These are phyloP conservation scores for Gnathonemus echidnorhynchus DNA, from an alignment of 2,113 vertebrate genomes.

Conservation along the genomic window DNA sequence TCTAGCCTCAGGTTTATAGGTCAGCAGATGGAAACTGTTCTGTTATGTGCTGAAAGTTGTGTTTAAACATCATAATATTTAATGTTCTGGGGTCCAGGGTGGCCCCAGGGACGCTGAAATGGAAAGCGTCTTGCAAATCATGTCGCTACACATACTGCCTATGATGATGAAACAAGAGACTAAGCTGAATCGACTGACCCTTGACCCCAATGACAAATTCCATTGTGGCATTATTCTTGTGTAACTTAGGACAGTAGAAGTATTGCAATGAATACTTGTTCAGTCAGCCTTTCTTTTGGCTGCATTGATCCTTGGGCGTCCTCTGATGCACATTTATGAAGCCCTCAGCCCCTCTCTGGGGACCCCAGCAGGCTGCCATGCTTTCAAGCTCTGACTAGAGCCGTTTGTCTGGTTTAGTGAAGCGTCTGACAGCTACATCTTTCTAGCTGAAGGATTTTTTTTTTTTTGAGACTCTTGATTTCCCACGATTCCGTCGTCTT, in stretches of 20 bases:
- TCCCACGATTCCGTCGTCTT: neutral
- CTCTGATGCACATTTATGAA: constrained; percentile 61
- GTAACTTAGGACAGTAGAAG: constrained; percentile 33
- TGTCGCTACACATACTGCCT: neutral
- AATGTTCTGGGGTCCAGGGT: neutral
- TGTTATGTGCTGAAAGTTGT: neutral
- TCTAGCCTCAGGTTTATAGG: neutral
- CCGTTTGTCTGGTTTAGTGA: constrained; percentile 51
- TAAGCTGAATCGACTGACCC: constrained; percentile 18
- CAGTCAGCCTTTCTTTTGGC: constrained; percentile 24
- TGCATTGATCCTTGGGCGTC: constrained; percentile 45
- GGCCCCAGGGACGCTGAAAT: neutral
- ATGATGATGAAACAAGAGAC: neutral
- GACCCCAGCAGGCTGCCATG: constrained; percentile 51
- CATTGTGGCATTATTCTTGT: constrained; percentile 34
- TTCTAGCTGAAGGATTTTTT: neutral
- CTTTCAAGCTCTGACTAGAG: constrained; percentile 43
- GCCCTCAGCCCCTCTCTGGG: constrained; percentile 46
- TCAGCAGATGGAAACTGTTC: neutral
- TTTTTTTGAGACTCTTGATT: neutral
- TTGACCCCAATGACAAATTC: constrained; percentile 36
- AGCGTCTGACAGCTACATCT: constrained; percentile 26
- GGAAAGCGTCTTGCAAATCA: neutral
- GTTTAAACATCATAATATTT: neutral
- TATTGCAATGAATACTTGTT: constrained; percentile 28